Conservation (phyloP, 2,888 invertebrate genomes). For the Amblyteles armatorius region DNA sequence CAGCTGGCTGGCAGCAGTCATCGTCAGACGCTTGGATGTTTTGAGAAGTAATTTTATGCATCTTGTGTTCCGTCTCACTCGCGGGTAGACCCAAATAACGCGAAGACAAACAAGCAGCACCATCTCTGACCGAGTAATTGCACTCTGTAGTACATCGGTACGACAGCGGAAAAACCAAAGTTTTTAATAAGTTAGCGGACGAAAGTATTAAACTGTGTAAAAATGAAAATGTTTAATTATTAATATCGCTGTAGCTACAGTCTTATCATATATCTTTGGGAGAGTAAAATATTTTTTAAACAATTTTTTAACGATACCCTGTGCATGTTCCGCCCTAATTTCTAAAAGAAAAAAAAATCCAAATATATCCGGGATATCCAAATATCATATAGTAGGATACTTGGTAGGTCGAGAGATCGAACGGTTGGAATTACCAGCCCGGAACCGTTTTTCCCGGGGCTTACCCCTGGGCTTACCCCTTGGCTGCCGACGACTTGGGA, state of each 20-base stretch:
- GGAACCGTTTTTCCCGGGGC: slow-evolving; percentile 5
- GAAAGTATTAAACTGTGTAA: neutral
- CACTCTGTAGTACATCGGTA: slow-evolving; percentile 9
- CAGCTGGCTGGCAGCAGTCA: slow-evolving; percentile 46
- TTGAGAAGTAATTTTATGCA: neutral
- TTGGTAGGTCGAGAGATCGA: neutral
- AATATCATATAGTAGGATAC: neutral
- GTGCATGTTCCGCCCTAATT: neutral
- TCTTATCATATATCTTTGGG: neutral
- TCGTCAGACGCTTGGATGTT: slow-evolving; percentile 30
- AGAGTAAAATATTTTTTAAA: neutral
- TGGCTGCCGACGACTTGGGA: neutral
- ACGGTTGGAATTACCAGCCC: neutral
- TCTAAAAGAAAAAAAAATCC: neutral
- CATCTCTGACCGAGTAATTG: slow-evolving; percentile 42
- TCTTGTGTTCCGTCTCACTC: slow-evolving; percentile 9
- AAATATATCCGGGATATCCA: too few relatives aligned
- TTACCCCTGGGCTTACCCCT: neutral
- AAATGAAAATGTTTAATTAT: neutral
- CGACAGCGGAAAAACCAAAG: neutral
- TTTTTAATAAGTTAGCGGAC: neutral
- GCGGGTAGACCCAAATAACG: slow-evolving; percentile 14
- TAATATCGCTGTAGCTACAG: neutral
- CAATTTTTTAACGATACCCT: neutral
- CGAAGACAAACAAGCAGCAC: slow-evolving; percentile 25